Conservation (phyloP, 2,113 vertebrate genomes). For the Gnathonemus longibarbis region DNA sequence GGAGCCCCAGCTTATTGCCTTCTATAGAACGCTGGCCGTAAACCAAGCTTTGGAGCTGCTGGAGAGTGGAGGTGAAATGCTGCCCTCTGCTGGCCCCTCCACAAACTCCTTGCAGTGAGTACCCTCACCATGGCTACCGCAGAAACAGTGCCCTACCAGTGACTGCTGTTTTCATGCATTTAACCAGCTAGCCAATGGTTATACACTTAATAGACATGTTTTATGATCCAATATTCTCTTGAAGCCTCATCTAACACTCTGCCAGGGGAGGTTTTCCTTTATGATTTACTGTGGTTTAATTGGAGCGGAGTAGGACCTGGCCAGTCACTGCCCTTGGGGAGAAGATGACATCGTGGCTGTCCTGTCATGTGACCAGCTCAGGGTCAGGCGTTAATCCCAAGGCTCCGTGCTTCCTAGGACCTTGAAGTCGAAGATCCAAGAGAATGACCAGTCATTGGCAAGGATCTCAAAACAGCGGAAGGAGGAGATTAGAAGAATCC, state of each 20-base stretch:
- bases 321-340: background rate
- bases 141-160: background rate
- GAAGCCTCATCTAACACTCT: background rate
- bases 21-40: constrained; percentile 99
- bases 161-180: background rate
- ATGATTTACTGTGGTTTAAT: background rate
- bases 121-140: background rate
- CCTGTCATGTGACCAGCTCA: background rate
- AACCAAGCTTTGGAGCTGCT: constrained; percentile 95
- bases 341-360: background rate
- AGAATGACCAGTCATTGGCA: constrained; percentile 54
- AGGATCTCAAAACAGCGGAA: constrained; percentile 81
- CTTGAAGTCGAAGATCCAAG: constrained; percentile 52
- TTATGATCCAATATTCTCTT: background rate
- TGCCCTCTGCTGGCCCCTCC: constrained; percentile 78
- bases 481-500: constrained; percentile 81
- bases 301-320: background rate
- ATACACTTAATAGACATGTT: background rate
- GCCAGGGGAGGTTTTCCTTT: background rate
- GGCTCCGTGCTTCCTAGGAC: constrained; percentile 54
- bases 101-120: constrained; percentile 95
- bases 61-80: constrained; percentile 79
- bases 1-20: constrained; percentile 94
- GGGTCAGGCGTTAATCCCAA: background rate
- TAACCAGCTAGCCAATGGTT: background rate